Evolutionary conservation across 2,113 vertebrate genomes (phyloP).

Genomic region (Cephalopterus ornatus): DNA sequence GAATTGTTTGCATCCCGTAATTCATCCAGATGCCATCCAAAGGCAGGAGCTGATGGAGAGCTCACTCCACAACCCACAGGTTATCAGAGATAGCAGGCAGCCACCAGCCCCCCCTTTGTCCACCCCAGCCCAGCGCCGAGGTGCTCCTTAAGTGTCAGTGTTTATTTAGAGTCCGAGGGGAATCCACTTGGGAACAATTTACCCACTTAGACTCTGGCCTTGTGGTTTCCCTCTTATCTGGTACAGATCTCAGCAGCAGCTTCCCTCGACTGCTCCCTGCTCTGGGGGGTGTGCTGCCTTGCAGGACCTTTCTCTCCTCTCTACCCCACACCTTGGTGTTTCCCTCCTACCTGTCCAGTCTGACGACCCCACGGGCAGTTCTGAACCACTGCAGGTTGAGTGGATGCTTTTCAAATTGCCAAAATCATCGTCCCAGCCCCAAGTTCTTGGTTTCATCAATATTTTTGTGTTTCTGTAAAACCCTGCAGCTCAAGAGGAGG

Average conservation of each 20-base stretch:
- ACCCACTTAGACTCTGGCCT: constrained; percentile 1
- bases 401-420: neutral
- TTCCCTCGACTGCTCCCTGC: neutral
- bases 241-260: neutral
- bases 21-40: neutral
- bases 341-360: neutral
- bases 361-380: rapidly evolving
- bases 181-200: constrained; percentile 54
- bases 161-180: constrained; percentile 4
- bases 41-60: neutral
- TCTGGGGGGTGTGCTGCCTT: neutral
- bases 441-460: neutral
- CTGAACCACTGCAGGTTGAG: neutral
- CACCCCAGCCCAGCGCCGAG: neutral
- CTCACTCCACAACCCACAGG: rapidly evolving
- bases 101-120: neutral
- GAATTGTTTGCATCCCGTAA: neutral
- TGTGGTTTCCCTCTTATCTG: constrained; percentile 37
- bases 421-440: neutral
- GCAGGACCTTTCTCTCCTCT: neutral
- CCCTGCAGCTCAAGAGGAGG: neutral
- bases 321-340: rapidly evolving
- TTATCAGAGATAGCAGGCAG: neutral
- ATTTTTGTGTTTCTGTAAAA: neutral
- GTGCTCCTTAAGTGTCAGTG: neutral